Base-by-base conservation (phyloP, 2,797 vertebrate genomes). In the Poeciliopsis paucimaculata region DNA sequence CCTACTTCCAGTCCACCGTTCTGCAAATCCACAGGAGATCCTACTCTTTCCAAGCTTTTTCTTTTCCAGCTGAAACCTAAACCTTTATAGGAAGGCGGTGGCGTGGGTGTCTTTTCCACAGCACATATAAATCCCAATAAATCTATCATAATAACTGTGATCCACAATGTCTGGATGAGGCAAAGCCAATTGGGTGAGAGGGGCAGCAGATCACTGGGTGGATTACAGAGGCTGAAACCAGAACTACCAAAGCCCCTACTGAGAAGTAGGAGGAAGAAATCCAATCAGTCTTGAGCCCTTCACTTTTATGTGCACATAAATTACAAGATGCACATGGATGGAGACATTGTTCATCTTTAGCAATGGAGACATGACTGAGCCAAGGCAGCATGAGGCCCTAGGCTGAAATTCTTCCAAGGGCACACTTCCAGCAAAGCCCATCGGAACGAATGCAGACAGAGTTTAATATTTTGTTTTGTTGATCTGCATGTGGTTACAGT, bases 111-210 rank as follows among this genome's bases (percentile, higher is more conserved):
- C 84, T 93, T 90, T 87, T 91, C 86, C 90, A 86, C 86, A 74
- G 86, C 84, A 76, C 82, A 83, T 90, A 91, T 93, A 91, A 92
- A 94, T 91, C 91, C 90, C 84, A 90, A 93, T 93, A 92, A 95
- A 95, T 95, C 94, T 88, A 90, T 90, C 91, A 94, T 92, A 93
- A 94, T 93, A 90, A 92, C 90, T 82, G 89, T 94, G 93, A 94
- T 92, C 92, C 91, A 83, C 55, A 12, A 72, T 90, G 91, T 93
- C 92, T 94, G 92, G 87, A 90, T 90, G 90, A 89, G 86, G 90
- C 87, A 83, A 90, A 36, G 89, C 87, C 79, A 62, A 86, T 88
- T 85, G 84, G 81, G 84, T 72, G 88, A 89, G 89, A 89, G 77
- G 89, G 90, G 92, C 90, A 92, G 91, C 90, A 93, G 90, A 94